phyloP scores from a whole-genome alignment of 2,113 vertebrate genomes.

The Eurystomus gularis region DNA sequence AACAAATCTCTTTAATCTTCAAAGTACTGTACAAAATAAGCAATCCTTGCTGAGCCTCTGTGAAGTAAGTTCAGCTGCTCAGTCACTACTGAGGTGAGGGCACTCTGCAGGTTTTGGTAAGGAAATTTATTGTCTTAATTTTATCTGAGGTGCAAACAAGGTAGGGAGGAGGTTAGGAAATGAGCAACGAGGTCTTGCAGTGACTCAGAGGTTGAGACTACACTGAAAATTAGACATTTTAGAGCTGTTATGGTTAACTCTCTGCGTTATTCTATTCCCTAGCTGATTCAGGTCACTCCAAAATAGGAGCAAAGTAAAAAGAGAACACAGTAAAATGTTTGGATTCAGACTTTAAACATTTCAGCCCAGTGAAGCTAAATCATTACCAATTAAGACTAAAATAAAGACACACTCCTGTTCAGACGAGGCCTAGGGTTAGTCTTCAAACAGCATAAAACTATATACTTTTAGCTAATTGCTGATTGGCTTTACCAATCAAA shows the following conservation, averaged over 20 bases:
- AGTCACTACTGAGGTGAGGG: neutral
- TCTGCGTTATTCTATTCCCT: neutral
- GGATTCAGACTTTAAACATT: neutral
- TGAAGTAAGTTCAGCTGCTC: neutral
- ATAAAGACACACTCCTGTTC: neutral
- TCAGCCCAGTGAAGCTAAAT: neutral
- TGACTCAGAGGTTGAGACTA: neutral
- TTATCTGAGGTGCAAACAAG: neutral
- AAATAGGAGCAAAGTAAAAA: neutral
- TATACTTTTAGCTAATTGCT: neutral
- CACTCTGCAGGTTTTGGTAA: neutral
- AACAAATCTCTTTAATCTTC: neutral
- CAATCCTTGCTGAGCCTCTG: neutral
- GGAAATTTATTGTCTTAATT: neutral
- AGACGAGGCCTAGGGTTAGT: neutral
- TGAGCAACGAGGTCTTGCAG: neutral
- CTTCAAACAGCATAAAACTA: neutral
- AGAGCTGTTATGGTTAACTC: neutral
- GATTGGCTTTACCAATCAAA: neutral
- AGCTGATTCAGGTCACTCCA: neutral
- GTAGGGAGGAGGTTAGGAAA: neutral
- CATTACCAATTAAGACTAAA: neutral
- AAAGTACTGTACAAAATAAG: neutral
- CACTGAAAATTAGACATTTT: neutral
- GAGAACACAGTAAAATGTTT: neutral